Conservation (phyloP, 2,797 vertebrate genomes). For the Furcifer pardalis region DNA sequence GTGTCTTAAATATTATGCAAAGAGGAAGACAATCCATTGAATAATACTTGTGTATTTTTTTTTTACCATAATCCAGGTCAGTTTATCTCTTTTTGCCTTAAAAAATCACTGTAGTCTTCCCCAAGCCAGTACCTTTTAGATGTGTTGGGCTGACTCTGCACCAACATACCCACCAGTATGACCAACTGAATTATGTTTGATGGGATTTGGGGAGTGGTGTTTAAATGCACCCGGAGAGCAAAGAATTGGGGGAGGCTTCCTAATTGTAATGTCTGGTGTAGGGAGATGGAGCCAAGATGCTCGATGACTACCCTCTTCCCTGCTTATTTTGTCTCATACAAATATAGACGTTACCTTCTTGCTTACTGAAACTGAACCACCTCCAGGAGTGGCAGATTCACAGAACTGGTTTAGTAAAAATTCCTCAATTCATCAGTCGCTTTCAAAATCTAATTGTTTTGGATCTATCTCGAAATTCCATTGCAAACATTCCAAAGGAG, state of each 20-base stretch:
- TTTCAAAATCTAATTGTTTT: slow-evolving; percentile 89
- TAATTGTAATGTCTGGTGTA: neutral
- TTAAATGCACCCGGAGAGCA: neutral
- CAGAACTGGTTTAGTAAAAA: slow-evolving; percentile 84
- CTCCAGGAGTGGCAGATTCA: slow-evolving; percentile 96
- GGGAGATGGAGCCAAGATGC: neutral
- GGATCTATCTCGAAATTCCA: slow-evolving; percentile 89
- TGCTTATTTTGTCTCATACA: slow-evolving; percentile 32
- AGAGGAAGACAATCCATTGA: neutral
- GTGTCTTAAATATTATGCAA: neutral
- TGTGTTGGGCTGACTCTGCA: neutral
- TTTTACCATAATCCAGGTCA: neutral
- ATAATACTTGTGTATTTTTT: too few species aligned
- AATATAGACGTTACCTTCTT: slow-evolving; percentile 84
- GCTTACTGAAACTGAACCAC: slow-evolving; percentile 85
- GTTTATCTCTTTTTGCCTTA: neutral
- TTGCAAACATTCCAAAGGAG: slow-evolving; percentile 86
- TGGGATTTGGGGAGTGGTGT: neutral
- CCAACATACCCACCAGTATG: neutral
- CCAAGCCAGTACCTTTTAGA: neutral
- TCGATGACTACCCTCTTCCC: slow-evolving; percentile 26
- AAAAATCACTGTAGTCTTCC: neutral
- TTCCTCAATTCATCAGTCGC: slow-evolving; percentile 87
- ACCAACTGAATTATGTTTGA: neutral
- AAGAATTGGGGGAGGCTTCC: neutral